phyloP scores from a whole-genome alignment of 1,140 invertebrate genomes.

The Monomorium pharaonis region DNA sequence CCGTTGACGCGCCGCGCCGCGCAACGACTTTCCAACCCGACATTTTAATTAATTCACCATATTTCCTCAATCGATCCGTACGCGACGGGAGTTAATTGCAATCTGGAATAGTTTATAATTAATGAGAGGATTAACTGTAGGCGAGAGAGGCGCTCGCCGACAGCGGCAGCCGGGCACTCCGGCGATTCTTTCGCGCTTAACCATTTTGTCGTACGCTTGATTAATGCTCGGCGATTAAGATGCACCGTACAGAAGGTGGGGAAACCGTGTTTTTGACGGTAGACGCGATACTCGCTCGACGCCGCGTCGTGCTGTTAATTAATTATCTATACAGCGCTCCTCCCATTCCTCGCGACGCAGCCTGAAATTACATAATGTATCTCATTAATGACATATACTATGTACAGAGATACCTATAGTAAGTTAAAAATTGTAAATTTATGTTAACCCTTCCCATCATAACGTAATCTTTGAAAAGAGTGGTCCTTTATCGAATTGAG shows the following conservation, averaged over 20 bases:
- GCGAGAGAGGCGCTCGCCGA: not conserved
- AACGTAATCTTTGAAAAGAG: not conserved
- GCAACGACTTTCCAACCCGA: conserved; percentile 1
- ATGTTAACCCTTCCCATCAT: not conserved
- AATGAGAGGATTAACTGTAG: conserved; percentile 51
- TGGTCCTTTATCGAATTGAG: not conserved
- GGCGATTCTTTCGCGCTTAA: conserved; percentile 45
- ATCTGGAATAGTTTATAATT: conserved; percentile 70
- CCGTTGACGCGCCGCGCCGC: not conserved
- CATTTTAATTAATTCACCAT: conserved; percentile 70
- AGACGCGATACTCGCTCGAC: conserved; percentile 34
- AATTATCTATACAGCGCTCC: conserved; percentile 16
- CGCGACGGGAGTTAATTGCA: conserved; percentile 63
- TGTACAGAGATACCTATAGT: no score
- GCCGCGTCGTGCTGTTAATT: conserved; percentile 27
- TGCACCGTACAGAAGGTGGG: not conserved
- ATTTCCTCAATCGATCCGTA: conserved; percentile 68
- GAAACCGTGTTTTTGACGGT: conserved; percentile 25
- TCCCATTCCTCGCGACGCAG: not conserved
- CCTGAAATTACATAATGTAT: not conserved
- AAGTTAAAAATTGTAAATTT: not conserved
- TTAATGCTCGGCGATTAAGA: conserved; percentile 52
- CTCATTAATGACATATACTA: not conserved
- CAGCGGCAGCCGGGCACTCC: not conserved
- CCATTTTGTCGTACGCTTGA: conserved; percentile 34